phyloP scores from a whole-genome alignment of 2,113 vertebrate genomes.

The Gymnarchus niloticus region DNA sequence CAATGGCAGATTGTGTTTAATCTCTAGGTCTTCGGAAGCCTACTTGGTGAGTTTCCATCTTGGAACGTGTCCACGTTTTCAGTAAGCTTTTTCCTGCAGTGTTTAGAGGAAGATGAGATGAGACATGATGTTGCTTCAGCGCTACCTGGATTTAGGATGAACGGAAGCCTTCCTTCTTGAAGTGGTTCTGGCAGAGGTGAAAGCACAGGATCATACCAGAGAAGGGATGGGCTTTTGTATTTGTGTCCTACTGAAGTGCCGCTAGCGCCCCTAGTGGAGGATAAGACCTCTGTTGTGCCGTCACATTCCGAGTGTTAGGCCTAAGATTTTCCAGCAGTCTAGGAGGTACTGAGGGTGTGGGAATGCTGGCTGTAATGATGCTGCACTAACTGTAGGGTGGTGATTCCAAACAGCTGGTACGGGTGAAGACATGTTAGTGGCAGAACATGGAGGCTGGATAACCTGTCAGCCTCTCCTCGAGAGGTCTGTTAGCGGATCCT shows the following conservation, averaged over 20 bases:
- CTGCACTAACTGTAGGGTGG: background rate
- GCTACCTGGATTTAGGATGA: background rate
- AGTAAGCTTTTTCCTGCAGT: background rate
- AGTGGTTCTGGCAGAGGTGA: background rate
- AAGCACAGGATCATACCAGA: background rate
- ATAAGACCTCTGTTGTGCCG: background rate
- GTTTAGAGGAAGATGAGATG: background rate
- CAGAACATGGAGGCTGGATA: conserved; percentile 13
- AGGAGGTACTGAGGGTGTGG: background rate
- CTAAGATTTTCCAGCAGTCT: background rate
- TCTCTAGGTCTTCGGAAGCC: background rate
- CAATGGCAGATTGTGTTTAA: background rate
- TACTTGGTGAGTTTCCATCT: background rate
- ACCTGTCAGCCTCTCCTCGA: background rate
- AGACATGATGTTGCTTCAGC: background rate
- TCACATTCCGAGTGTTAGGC: background rate
- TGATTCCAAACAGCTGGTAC: background rate
- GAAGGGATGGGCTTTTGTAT: background rate
- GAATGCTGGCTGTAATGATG: background rate
- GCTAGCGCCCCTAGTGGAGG: background rate
- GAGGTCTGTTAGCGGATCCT: conserved; percentile 7
- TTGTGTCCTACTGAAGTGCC: background rate
- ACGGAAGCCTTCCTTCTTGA: background rate
- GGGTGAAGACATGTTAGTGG: background rate
- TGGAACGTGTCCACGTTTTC: background rate